Evolutionary conservation across 2,888 invertebrate species (phyloP), one percentile per base, ranked within the genome.

Genomic region (Dilophus febrilis): DNA sequence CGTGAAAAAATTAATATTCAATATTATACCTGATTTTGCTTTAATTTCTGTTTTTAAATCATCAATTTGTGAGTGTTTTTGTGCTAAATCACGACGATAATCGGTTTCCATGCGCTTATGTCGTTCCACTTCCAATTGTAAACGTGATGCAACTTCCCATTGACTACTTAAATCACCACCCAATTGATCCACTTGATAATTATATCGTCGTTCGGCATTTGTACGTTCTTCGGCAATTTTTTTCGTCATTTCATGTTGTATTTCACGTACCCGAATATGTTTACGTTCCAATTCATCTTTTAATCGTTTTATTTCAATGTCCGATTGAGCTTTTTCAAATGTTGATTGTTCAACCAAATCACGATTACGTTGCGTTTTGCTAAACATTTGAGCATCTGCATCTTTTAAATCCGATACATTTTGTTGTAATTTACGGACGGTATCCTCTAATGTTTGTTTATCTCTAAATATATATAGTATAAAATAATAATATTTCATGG

Each of bases 41-140:
- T 81, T 79, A 43, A 84, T 64, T 50, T 86, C 86, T 65, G 79
- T 78, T 52, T 80, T 79, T 3, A 86, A 58, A 47, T 85, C 84
- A 28, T 86, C 85, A 37, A 85, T 73, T 41, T 77, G 73, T 0
- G 76, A 67, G 48, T 73, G 77, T 52, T 80, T 81, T 62, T 81
- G 80, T 1, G 76, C 70, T 13, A 84, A 55, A 46, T 86, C 85
- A n/a, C 85, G 67, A 46, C 80, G 74, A 33, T 83, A 54, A 47
- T 86, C 85, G 3, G 71, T 66, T 50, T 84, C 81, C 46, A 81
- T 75, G 10, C 86, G 71, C 42, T 79, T 72, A 50, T 83, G 82
- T 22, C 83, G 76, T 45, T 87, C 86, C 46, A 84, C 51, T 42
- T 86, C 86, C 52, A 86, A 52, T 62, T 79, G 79, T 19, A 82